Conservation (phyloP, 2,113 vertebrate genomes). For the Caranx melampygus region DNA sequence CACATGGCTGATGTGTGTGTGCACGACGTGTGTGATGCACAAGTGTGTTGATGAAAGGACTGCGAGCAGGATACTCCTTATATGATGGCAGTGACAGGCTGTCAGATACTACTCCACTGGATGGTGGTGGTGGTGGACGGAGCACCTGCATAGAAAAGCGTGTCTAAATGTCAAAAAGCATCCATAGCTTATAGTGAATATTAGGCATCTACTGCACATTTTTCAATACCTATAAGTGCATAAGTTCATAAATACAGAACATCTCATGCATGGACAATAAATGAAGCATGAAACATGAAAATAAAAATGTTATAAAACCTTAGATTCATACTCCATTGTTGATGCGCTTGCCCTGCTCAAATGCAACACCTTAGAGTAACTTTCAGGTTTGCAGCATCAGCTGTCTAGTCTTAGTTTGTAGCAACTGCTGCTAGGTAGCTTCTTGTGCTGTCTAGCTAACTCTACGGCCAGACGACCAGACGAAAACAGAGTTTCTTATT, state of each 20-base stretch:
- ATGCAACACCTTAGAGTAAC: background rate
- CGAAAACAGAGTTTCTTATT: background rate
- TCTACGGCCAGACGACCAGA: fast-evolving
- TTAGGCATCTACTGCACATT: background rate
- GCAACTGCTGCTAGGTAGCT: slow-evolving; percentile 38
- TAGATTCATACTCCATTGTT: background rate
- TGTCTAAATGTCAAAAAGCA: slow-evolving; percentile 1
- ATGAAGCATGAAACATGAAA: background rate
- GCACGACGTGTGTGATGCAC: slow-evolving; percentile 72
- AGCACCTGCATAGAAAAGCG: slow-evolving; percentile 46
- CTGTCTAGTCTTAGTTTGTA: slow-evolving; percentile 31
- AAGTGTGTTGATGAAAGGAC: slow-evolving; percentile 86
- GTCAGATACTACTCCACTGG: slow-evolving; percentile 70
- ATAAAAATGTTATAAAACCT: background rate
- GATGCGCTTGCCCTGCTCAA: background rate
- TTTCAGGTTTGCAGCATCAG: slow-evolving; percentile 23
- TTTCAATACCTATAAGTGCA: background rate
- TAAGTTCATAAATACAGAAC: no score
- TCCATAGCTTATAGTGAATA: background rate
- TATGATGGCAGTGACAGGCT: slow-evolving; percentile 85
- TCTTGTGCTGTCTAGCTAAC: background rate
- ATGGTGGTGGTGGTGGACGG: slow-evolving; percentile 7
- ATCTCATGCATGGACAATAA: background rate
- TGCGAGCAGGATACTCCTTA: slow-evolving; percentile 86
- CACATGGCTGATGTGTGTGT: slow-evolving; percentile 21